Percentiles rank a stretch among this genome's conserved stretches.
Conservation (phyloP, 2,888 invertebrate species). For the Sinhomidia bicolor region DNA sequence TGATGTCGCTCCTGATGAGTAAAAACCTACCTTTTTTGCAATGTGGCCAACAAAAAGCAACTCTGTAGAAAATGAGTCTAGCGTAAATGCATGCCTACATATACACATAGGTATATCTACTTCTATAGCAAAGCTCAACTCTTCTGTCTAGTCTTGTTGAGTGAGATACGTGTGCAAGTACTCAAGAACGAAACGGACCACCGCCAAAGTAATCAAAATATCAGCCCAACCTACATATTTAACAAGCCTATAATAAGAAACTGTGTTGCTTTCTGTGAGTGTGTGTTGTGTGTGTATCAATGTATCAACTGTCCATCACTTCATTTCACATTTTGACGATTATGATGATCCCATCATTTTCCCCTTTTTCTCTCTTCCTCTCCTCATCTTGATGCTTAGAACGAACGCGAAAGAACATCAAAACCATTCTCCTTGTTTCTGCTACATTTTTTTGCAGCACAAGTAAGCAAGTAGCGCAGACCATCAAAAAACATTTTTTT, state of each 20-base stretch:
- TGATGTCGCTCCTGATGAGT: slow-evolving; percentile 12
- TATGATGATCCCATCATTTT: slow-evolving; percentile 57
- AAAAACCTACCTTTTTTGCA: slow-evolving; percentile 51
- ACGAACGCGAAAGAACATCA: too few species aligned
- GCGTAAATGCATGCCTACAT: background rate
- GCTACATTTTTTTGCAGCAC: slow-evolving; percentile 5
- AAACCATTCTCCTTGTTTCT: background rate
- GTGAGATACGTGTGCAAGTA: background rate
- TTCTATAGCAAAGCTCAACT: background rate
- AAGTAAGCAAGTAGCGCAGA: background rate
- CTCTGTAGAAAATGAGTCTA: background rate
- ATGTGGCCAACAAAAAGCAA: slow-evolving; percentile 9
- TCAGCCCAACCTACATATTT: background rate
- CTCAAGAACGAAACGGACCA: background rate
- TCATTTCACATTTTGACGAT: slow-evolving; percentile 64
- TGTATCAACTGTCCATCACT: slow-evolving; percentile 62
- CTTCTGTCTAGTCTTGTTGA: too few species aligned
- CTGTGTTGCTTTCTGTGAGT: background rate
- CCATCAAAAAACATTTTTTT: background rate
- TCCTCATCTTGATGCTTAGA: slow-evolving; percentile 32
- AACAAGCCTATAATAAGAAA: slow-evolving; percentile 18
- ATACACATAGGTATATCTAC: background rate
- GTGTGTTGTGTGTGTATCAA: background rate
- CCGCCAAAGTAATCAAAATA: background rate
- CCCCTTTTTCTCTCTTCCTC: slow-evolving; percentile 35